Evolutionary conservation across 2,113 vertebrate species (phyloP), one percentile per base, ranked within the genome.

Genomic region (Scalopus aquaticus): DNA sequence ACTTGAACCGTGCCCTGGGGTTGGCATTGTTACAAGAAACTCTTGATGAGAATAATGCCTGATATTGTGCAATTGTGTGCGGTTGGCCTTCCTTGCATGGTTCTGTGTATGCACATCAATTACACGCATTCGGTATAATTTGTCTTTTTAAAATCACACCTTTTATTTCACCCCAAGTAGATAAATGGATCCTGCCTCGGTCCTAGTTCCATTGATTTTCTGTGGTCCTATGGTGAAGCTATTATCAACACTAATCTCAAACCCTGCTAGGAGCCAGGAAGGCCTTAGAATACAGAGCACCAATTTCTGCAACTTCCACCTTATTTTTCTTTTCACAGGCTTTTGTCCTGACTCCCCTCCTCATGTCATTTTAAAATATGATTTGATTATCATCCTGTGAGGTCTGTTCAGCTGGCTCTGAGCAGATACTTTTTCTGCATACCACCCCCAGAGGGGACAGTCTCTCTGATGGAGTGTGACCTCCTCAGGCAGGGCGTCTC

Each of bases 71-170:
- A 6, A 32, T 83, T 93, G 80, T 88, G 90, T 88, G 90, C 51
- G 24, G 84, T 90, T 93, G 95, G 92, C 95, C 92, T 78, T 83
- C 84, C 81, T 96, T 9, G 78, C 56, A 28, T 67, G 85, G 69
- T 58, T 91, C 95, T 95, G 88, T 93, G 92, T 92, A 76, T 69
- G 96, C 94, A 97, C 97, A 94, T 97, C 97, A 97, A 97, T 97
- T 97, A 96, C 86, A 81, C 2, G 0, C 92, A 83, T 96, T 92
- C 32, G 2, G 88, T 76, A 96, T 97, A 97, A 97, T 97, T 97
- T 96, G 94, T 96, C 97, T 96, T 97, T 97, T 97, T 96, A 92
- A 96, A 97, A 97, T 97, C 97, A 96, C 95, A 97, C 97, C 95
- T 97, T 96, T 95, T 95, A 94, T 96, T 97, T 97, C 88, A 95